phyloP scores from a whole-genome alignment of 2,888 invertebrate species.

The Oscheius sp. region DNA sequence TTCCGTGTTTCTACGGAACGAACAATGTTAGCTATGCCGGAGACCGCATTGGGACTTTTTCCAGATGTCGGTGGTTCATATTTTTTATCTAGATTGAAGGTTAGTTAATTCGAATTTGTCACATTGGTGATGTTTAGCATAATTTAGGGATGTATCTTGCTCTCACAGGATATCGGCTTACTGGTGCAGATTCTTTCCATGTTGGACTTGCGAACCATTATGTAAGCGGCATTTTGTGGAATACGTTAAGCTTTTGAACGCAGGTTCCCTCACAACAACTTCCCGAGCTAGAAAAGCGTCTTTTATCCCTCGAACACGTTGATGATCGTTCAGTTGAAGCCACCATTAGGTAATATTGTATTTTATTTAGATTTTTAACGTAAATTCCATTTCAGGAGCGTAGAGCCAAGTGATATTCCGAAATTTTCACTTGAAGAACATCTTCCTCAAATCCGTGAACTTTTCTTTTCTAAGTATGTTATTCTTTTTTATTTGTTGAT shows the following conservation, averaged over 20 bases:
- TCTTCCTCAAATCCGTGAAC: constrained; percentile 56
- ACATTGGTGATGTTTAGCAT: constrained; percentile 27
- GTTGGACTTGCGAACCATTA: constrained; percentile 93
- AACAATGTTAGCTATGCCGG: constrained; percentile 97
- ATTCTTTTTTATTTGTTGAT: neutral
- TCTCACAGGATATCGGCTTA: constrained; percentile 84
- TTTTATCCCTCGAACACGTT: constrained; percentile 52
- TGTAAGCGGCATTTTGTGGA: constrained; percentile 43
- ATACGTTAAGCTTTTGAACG: constrained; percentile 5
- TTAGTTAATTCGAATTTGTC: neutral
- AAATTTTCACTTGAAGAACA: constrained; percentile 60
- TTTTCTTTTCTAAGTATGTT: constrained; percentile 58
- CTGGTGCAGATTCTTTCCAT: constrained; percentile 84
- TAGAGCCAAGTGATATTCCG: constrained; percentile 55
- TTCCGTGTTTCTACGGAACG: constrained; percentile 94
- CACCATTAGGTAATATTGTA: constrained; percentile 15
- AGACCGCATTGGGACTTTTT: constrained; percentile 93
- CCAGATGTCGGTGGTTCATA: constrained; percentile 96
- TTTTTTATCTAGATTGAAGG: constrained; percentile 73
- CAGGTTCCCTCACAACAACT: constrained; percentile 63
- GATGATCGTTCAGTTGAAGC: constrained; percentile 32
- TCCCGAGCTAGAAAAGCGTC: constrained; percentile 52
- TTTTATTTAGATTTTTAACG: neutral
- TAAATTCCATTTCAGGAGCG: constrained; percentile 15
- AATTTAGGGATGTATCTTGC: constrained; percentile 83